Evolutionary conservation across 2,888 invertebrate genomes (phyloP).

Genomic region (Microplitis deprimator): DNA sequence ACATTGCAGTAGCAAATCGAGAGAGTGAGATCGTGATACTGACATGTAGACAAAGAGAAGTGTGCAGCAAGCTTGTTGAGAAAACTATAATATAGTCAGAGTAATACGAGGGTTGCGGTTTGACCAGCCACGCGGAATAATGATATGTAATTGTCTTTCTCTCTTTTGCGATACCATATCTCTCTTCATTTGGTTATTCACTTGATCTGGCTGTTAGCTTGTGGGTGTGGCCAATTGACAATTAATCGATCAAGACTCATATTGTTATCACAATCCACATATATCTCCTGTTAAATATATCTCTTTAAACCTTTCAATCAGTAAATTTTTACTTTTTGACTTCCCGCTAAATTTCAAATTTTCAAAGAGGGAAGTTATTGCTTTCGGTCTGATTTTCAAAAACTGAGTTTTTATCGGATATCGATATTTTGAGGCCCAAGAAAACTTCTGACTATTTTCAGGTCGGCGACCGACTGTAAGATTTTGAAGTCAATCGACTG

Average conservation of each 20-base stretch:
- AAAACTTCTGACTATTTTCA: no score
- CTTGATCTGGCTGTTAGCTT: constrained; percentile 44
- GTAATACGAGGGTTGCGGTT: constrained; percentile 58
- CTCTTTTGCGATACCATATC: constrained; percentile 28
- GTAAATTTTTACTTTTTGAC: neutral
- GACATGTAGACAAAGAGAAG: constrained; percentile 12
- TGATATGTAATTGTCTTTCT: constrained; percentile 64
- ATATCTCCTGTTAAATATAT: no score
- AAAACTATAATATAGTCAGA: constrained; percentile 51
- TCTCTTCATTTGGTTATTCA: constrained; percentile 31
- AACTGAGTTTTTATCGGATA: no score
- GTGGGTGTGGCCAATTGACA: constrained; percentile 36
- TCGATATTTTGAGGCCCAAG: no score
- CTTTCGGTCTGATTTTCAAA: no score
- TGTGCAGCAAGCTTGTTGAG: constrained; percentile 31
- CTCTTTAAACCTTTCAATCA: no score
- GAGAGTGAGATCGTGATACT: constrained; percentile 36
- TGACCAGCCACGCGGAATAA: constrained; percentile 66
- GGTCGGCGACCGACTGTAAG: no score
- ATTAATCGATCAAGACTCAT: constrained; percentile 33
- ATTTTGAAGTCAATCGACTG: no score
- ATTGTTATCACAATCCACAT: neutral
- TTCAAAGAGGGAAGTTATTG: no score
- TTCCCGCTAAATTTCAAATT: no score
- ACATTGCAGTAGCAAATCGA: constrained; percentile 31